A percentile compares a stretch with the other conserved stretches of the same genome.
Evolutionary conservation across 2,888 invertebrate genomes (phyloP).

Genomic region (Drosophila incognita): DNA sequence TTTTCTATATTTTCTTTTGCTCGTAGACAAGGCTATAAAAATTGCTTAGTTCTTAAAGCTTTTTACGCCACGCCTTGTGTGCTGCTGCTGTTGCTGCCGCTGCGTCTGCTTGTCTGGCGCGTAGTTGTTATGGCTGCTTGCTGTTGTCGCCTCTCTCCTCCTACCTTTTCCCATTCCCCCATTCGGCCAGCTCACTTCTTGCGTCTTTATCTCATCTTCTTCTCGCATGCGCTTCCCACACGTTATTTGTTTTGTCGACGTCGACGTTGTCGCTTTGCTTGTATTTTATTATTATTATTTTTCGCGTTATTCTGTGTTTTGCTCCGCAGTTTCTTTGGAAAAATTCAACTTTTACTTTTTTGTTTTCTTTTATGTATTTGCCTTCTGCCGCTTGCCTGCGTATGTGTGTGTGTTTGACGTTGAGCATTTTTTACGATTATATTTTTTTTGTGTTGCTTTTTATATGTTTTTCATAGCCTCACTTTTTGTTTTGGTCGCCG

Average conservation of each 20-base stretch:
- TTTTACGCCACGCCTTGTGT: conserved; percentile 54
- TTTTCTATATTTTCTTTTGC: conserved; percentile 64
- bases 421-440: conserved; percentile 74
- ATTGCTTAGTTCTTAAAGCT: conserved; percentile 67
- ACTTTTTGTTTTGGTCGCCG: conserved; percentile 72
- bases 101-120: conserved; percentile 71
- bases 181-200: conserved; percentile 13
- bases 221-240: conserved; percentile 64
- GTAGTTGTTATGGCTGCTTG: conserved; percentile 56
- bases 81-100: conserved; percentile 38
- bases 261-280: conserved; percentile 58
- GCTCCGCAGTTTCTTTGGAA: conserved; percentile 80
- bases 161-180: neutral
- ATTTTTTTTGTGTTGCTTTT: conserved; percentile 53
- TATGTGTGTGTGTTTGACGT: conserved; percentile 49
- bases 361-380: conserved; percentile 70
- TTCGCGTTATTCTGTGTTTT: conserved; percentile 80
- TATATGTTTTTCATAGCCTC: conserved; percentile 55
- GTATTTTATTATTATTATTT: conserved; percentile 81
- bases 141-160: conserved; percentile 20
- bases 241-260: conserved; percentile 67
- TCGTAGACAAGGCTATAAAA: conserved; percentile 76
- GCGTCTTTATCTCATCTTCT: conserved; percentile 64
- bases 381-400: conserved; percentile 53
- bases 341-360: conserved; percentile 81